Evolutionary conservation across 2,888 invertebrate species (phyloP), one percentile per base, ranked within the genome.

Genomic region (Diarsia mendica): DNA sequence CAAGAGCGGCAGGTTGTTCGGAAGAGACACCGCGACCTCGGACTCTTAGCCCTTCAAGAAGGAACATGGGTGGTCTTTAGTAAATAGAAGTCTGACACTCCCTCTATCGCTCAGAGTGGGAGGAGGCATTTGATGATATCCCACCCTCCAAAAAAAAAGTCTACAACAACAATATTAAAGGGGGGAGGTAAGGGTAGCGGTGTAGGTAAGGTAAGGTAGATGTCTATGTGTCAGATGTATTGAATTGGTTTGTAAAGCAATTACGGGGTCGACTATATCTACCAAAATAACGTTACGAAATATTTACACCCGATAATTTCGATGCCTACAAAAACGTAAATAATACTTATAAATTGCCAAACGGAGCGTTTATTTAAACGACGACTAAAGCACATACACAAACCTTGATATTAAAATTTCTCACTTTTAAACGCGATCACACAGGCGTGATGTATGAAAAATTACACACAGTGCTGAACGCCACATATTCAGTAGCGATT

Each of bases 361-460:
- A 79, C 65, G 65, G 20, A 71, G 78, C 71, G 78, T 80, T 55
- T 83, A 71, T 75, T 82, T 67, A 58, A 53, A 67, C 18, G 23
- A 44, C 53, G 20, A 33, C 48, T 28, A 48, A 53, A 61, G 33
- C 11, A 33, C 44, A 28, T 2, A 66, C 65, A 63, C 23, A 58
- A 28, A 63, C 33, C 66, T 64, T 28, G 18, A 64, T 69, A 67
- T 81, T 67, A 70, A 67, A 70, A 80, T 70, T 72, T 65, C 64
- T 72, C 67, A 77, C 67, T 77, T 73, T 72, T 66, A 60, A 85
- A 85, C 71, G 55, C 58, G 67, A 51, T 71, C 83, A 66, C 48
- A 72, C 67, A 74, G 61, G 83, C 83, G 66, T 76, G 66, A 78
- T 20, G 60, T 75, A 67, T 72, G 67, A 76, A 84, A 79, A 74